Base-by-base conservation (phyloP, 2,888 invertebrate genomes). In the Eudasyphora cyanicolor region DNA sequence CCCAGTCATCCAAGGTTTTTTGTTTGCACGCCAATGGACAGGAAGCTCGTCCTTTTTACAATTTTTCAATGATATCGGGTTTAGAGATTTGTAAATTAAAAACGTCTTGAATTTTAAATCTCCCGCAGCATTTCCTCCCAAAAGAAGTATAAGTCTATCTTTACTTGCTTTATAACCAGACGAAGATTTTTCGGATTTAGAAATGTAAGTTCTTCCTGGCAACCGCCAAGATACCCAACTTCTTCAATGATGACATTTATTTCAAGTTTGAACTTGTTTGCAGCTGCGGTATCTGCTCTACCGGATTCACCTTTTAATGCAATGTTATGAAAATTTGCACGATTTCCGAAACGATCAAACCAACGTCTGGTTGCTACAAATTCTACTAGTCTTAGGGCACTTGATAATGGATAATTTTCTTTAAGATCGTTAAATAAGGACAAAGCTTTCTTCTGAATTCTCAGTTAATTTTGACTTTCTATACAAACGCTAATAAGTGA, bases 21-120 rank as follows among this genome's bases (percentile, higher is more conserved):
- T 69, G 6, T 69, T 69, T 69, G 69, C 45, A 24, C 45, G 19
- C 69, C 69, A n/a, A n/a, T n/a, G n/a, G n/a, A n/a, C n/a, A n/a
- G n/a, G n/a, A n/a, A n/a, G n/a, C n/a, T n/a, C n/a, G 21, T 10
- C 45, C 19, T 29, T 62, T 42, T 57, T 73, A 29, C 24, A 60
- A 38, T 17, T 10, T 51, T 51, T 51, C 19, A 17, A 17, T 51
- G 51, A 2, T 17, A 2, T 51, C 19, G 51, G 51, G 19, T 51
- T 51, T 51, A 8, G 14, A 14, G 45, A 45, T 45, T 17, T 14
- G 51, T 51, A 19, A 17, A 51, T 51, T 2, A 51, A 51, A 17
- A 51, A 51, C 14, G 51, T n/a, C 17, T 51, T 51, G 19, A 51
- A 51, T 51, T 51, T 51, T 17, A 51, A 51, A 51, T 51, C 51